These are phyloP conservation scores for Haliclona indistincta DNA, from an alignment of 37 sponge, comb jelly and placozoan species.

Conservation along the genomic window DNA sequence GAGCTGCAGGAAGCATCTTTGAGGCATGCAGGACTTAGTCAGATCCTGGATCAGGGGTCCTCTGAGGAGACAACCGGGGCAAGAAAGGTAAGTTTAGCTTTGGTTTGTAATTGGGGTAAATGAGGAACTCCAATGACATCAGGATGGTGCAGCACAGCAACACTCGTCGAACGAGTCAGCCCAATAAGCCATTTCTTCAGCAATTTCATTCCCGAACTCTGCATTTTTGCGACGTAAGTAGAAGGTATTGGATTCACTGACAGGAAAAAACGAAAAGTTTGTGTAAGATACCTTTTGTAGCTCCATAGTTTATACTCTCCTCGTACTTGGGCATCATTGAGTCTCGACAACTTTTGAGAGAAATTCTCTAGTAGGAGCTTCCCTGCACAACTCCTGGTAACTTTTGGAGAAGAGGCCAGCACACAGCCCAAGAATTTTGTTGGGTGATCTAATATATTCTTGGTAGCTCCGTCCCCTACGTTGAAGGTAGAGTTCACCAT, in stretches of 20 bases:
- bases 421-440: conserved; percentile 9
- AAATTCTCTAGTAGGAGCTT: no score
- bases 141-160: conserved; percentile 17
- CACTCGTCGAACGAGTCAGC: conserved; percentile 6
- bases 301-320: conserved; percentile 7
- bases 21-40: no score
- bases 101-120: neutral
- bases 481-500: neutral
- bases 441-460: neutral
- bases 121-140: neutral
- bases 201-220: neutral
- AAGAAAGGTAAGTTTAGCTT: conserved; percentile 10
- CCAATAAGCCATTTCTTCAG: conserved; percentile 31
- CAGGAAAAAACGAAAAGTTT: neutral
- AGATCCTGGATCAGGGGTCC: no score
- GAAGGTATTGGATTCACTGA: neutral
- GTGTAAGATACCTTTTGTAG: neutral
- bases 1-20: no score
- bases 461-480: neutral
- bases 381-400: no score
- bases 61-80: neutral
- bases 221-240: neutral
- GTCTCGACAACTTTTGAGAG: neutral
- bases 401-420: neutral
- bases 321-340: conserved; percentile 4